Conservation (phyloP, 2,888 invertebrate genomes). For the Brenthis hecate region DNA sequence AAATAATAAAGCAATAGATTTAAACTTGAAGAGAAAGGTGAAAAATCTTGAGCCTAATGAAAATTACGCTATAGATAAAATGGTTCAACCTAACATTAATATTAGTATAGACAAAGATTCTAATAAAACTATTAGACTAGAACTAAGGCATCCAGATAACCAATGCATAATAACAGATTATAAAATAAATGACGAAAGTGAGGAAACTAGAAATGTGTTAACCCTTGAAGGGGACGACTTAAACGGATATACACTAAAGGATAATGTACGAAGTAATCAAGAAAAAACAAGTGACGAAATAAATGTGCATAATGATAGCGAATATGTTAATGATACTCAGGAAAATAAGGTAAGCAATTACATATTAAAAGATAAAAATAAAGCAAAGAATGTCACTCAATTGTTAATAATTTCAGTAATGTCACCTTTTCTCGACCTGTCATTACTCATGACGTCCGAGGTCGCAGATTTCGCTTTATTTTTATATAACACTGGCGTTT, state of each 20-base stretch:
- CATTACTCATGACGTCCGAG: too few relatives aligned
- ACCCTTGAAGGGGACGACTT: constrained; percentile 46
- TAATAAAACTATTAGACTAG: constrained; percentile 60
- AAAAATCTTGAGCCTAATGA: constrained; percentile 48
- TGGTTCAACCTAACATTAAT: constrained; percentile 57
- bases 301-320: constrained; percentile 44
- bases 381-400: too few relatives aligned
- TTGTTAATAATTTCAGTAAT: too few relatives aligned
- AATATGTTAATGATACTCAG: constrained; percentile 50
- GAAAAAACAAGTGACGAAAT: constrained; percentile 45
- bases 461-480: too few relatives aligned
- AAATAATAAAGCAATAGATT: constrained; percentile 44
- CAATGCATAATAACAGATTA: constrained; percentile 34
- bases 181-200: constrained; percentile 34
- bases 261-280: constrained; percentile 46
- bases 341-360: constrained; percentile 56
- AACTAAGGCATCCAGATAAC: constrained; percentile 36
- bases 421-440: too few relatives aligned
- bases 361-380: too few relatives aligned
- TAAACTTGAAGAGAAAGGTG: constrained; percentile 57
- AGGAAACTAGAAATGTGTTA: constrained; percentile 42
- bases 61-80: constrained; percentile 48
- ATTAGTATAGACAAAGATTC: constrained; percentile 64
- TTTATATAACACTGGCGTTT: too few relatives aligned
- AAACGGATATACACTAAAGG: constrained; percentile 54